phyloP scores from a whole-genome alignment of 2,888 invertebrate species.

The Mesoligia furuncula region DNA sequence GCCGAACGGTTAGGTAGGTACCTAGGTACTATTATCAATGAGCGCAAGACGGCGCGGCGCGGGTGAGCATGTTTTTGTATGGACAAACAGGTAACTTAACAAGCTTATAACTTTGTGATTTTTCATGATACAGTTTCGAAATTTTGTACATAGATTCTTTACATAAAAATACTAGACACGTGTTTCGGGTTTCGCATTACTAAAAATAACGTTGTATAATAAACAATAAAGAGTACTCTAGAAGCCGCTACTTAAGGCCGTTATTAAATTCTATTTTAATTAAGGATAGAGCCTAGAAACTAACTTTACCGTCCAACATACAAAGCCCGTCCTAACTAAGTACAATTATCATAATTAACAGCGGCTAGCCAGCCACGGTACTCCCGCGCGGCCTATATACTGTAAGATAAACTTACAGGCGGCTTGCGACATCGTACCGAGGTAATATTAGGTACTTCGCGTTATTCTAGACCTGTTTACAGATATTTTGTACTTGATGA shows the following conservation, averaged over 20 bases:
- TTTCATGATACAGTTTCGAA: too few relatives aligned
- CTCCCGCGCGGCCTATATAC: slow-evolving; percentile 40
- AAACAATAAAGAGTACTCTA: background rate
- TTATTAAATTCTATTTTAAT: slow-evolving; percentile 4
- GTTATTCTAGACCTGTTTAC: slow-evolving; percentile 25
- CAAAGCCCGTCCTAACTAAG: slow-evolving; percentile 16
- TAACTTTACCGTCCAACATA: background rate
- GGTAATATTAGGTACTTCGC: background rate
- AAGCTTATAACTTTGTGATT: too few relatives aligned
- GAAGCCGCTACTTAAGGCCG: background rate
- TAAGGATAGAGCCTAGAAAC: background rate
- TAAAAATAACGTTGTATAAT: too few relatives aligned
- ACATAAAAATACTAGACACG: too few relatives aligned
- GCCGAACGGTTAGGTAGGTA: too few relatives aligned
- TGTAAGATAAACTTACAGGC: slow-evolving; percentile 54
- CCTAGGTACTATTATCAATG: too few relatives aligned
- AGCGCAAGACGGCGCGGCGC: too few relatives aligned
- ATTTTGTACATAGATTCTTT: too few relatives aligned
- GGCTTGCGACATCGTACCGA: slow-evolving; percentile 43
- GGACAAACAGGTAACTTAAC: too few relatives aligned
- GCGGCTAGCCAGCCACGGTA: slow-evolving; percentile 4
- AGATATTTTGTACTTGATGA: background rate
- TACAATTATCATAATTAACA: slow-evolving; percentile 55
- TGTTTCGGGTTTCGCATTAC: too few relatives aligned
- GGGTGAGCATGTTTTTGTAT: too few relatives aligned